These are phyloP conservation scores for Plusia festucae DNA, from an alignment of 2,888 invertebrate species.

Conservation along the genomic window DNA sequence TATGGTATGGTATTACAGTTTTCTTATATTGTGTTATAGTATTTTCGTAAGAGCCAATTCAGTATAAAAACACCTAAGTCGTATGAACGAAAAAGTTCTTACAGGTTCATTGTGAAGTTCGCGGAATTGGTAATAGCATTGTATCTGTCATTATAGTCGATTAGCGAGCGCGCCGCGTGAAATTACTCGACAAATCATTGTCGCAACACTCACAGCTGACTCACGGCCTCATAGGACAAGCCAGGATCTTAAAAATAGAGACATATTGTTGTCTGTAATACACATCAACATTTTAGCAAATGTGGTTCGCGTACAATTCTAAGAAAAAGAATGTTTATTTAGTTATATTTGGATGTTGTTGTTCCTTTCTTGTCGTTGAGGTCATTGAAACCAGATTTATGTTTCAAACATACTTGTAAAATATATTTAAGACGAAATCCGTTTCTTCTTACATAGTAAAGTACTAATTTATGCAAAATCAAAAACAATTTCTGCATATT, in stretches of 20 bases:
- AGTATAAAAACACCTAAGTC: background rate
- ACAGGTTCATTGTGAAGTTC: conserved; percentile 24
- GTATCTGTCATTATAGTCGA: conserved; percentile 22
- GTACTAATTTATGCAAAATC: no score
- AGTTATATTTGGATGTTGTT: background rate
- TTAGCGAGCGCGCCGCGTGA: conserved; percentile 64
- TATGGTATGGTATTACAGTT: background rate
- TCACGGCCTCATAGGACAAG: conserved; percentile 24
- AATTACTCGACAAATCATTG: conserved; percentile 62
- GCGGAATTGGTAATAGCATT: conserved; percentile 22
- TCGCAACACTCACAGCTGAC: conserved; percentile 25
- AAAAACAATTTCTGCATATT: no score
- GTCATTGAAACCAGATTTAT: no score
- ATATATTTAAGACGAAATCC: no score
- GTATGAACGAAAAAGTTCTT: background rate
- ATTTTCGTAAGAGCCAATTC: background rate
- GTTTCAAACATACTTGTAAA: no score
- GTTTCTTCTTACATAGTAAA: no score
- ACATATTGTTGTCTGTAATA: background rate
- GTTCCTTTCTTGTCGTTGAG: background rate
- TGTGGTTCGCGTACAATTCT: background rate
- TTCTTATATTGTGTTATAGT: no score
- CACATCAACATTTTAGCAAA: background rate
- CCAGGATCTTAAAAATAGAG: conserved; percentile 14
- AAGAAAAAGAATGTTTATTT: conserved; percentile 12